Conservation (phyloP, 2,888 invertebrate species). For the Campoletis raptor region DNA sequence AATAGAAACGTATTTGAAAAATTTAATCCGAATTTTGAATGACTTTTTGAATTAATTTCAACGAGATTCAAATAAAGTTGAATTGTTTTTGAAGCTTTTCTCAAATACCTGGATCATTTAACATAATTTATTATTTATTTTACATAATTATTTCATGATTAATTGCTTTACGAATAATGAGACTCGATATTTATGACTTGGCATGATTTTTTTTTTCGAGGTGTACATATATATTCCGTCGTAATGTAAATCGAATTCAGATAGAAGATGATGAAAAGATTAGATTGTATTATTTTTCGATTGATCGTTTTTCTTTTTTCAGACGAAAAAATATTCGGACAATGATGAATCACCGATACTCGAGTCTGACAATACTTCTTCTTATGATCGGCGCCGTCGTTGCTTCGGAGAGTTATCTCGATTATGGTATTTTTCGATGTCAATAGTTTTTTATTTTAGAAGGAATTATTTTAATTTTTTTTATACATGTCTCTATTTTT, state of each 20-base stretch:
- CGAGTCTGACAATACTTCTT: slow-evolving; percentile 71
- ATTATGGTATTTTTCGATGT: slow-evolving; percentile 74
- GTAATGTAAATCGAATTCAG: neutral
- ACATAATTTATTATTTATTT: too few species aligned
- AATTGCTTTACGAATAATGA: neutral
- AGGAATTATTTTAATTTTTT: neutral
- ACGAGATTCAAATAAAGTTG: too few species aligned
- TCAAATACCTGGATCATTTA: too few species aligned
- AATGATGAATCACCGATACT: slow-evolving; percentile 72
- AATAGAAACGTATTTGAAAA: too few species aligned
- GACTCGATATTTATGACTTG: neutral
- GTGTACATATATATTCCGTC: neutral
- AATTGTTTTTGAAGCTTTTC: too few species aligned
- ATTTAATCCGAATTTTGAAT: too few species aligned
- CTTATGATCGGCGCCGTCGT: slow-evolving; percentile 71
- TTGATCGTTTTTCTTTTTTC: slow-evolving; percentile 30
- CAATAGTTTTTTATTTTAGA: neutral
- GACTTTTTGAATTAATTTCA: too few species aligned
- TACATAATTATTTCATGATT: neutral
- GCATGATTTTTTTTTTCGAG: neutral
- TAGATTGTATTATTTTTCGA: slow-evolving; percentile 7
- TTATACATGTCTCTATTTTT: neutral
- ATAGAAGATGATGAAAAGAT: neutral
- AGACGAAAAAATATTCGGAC: slow-evolving; percentile 64
- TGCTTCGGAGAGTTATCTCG: slow-evolving; percentile 77